Percentiles rank a stretch among this genome's conserved stretches.
Conservation (phyloP, 2,888 invertebrate species). For the Ypsolopha scabrella region DNA sequence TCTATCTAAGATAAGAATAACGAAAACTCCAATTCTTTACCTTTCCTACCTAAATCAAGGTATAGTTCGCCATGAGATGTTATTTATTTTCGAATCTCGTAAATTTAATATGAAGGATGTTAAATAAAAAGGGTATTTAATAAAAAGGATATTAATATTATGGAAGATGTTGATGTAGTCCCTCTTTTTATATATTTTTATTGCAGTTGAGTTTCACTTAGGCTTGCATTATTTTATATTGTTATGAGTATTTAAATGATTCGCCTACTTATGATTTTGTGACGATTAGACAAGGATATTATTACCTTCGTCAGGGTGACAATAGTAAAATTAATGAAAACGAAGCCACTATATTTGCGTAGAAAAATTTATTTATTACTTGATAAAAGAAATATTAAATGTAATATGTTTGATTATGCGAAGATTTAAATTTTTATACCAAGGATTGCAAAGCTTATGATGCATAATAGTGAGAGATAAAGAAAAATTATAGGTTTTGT, state of each 20-base stretch:
- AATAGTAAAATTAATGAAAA: not conserved
- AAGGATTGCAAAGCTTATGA: not conserved
- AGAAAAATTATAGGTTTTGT: not conserved
- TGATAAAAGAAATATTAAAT: not conserved
- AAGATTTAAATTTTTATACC: not conserved
- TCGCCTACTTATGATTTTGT: too few species aligned
- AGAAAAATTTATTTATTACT: too few species aligned
- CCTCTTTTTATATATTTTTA: not conserved
- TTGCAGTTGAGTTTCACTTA: not conserved
- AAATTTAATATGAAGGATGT: too few species aligned
- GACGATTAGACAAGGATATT: too few species aligned
- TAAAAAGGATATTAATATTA: not conserved
- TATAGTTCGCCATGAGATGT: too few species aligned
- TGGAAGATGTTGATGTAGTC: not conserved
- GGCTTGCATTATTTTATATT: not conserved
- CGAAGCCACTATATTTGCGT: too few species aligned
- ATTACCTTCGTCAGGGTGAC: not conserved
- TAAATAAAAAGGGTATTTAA: too few species aligned
- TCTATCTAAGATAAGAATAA: not conserved
- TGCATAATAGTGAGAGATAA: not conserved
- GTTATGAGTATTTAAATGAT: not conserved
- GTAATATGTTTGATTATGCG: not conserved
- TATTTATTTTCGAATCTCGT: too few species aligned
- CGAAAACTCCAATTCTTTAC: not conserved
- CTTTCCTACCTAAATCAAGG: not conserved